Percentiles rank a stretch among this genome's conserved stretches.
phyloP scores from a whole-genome alignment of 2,797 vertebrate species.

The Saguinus oedipus region DNA sequence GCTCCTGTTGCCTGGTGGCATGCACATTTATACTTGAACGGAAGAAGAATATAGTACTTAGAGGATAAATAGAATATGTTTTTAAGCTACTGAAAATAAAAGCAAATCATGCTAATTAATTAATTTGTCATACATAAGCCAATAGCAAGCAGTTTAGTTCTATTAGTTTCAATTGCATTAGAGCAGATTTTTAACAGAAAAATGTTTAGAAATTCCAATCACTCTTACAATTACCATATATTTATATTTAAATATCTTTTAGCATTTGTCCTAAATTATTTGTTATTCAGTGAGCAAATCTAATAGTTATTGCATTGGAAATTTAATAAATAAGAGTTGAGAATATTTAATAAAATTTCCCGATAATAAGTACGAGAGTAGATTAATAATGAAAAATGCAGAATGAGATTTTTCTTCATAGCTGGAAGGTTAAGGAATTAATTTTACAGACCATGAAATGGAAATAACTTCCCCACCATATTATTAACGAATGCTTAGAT shows the following conservation, averaged over 20 bases:
- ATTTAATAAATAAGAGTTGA: slow-evolving; percentile 71
- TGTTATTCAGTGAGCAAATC: slow-evolving; percentile 72
- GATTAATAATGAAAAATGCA: slow-evolving; percentile 73
- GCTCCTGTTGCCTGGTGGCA: not conserved
- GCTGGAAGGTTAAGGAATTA: slow-evolving; percentile 73
- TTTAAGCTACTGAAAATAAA: slow-evolving; percentile 7
- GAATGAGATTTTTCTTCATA: slow-evolving; percentile 70
- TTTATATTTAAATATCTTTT: slow-evolving; percentile 76
- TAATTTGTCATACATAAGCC: slow-evolving; percentile 53
- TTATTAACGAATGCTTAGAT: slow-evolving; percentile 55
- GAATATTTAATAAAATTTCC: slow-evolving; percentile 72
- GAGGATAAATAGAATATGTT: not conserved
- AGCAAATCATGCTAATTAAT: slow-evolving; percentile 27
- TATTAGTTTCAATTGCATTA: slow-evolving; percentile 60
- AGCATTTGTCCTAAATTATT: slow-evolving; percentile 75
- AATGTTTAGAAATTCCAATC: slow-evolving; percentile 59
- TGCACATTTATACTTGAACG: slow-evolving; percentile 46
- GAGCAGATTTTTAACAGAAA: slow-evolving; percentile 32
- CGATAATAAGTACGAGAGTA: slow-evolving; percentile 67
- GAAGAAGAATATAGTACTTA: slow-evolving; percentile 3
- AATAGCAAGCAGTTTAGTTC: slow-evolving; percentile 6
- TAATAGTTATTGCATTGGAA: slow-evolving; percentile 73
- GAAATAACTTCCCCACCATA: slow-evolving; percentile 53
- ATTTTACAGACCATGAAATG: slow-evolving; percentile 72
- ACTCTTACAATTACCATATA: slow-evolving; percentile 53